Base-by-base conservation (phyloP, 2,888 invertebrate species). In the Blera fallax region DNA sequence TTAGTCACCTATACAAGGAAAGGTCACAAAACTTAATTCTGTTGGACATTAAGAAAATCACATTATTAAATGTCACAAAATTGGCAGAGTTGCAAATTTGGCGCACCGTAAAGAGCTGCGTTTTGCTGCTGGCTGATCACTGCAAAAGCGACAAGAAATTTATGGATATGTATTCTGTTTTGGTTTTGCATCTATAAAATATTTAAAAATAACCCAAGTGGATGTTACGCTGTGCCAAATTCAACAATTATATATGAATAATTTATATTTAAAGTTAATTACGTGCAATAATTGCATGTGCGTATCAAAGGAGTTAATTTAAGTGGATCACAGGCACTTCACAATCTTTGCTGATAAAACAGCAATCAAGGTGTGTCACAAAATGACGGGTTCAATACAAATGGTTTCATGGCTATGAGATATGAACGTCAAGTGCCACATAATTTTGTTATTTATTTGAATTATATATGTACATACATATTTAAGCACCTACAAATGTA, bases 51-150 rank as follows among this genome's bases (percentile, higher is more conserved):
- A 18, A 18, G 32, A 72, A 43, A 58, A 40, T 34, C 18, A 29
- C n/a, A 64, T 67, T 37, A 60, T 69, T 76, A 69, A 81, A 81
- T 81, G 81, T 70, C 81, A 81, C 24, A 14, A 27, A 81, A 54
- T 81, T 81, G 77, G 82, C 82, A 72, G 60, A 29, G 40, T 11
- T n/a, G 52, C 56, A 50, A 76, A 40, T 64, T 82, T 64, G 62
- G 62, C 70, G 45, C 43, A 62, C 43, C 34, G 60, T 45, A 62
- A 62, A 48, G 34, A 11, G n/a, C 16, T 60, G 52, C 77, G 52
- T 69, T 52, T 29, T 32, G 32, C 29, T 29, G 40, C 69, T 62
- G 50, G 48, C 58, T 45, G 18, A 21, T 37, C 8, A 43, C 52
- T n/a, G 40, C 18, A 45, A 52, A 62, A 29, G 45, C 45, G 64